Percentiles rank a stretch among this genome's conserved stretches.
Evolutionary conservation across 2,113 vertebrate genomes (phyloP).

Genomic region (Phaethornis superciliosus): DNA sequence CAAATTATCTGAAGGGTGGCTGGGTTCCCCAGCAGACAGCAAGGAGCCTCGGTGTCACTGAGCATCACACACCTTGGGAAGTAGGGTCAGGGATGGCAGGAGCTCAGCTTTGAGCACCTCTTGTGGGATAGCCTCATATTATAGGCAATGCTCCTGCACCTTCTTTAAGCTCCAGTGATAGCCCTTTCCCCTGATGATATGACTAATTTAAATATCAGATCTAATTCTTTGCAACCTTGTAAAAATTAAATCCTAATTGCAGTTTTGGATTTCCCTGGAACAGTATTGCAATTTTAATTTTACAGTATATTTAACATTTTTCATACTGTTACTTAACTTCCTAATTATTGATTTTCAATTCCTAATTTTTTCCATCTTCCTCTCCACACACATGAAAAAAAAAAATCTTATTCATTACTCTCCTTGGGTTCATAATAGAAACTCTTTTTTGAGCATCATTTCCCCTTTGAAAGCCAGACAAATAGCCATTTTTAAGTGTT

Average conservation of each 20-base stretch:
- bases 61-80: rapidly evolving
- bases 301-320: not conserved
- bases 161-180: not conserved
- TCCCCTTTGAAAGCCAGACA: not conserved
- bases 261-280: not conserved
- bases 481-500: not conserved
- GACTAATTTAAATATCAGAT: not conserved
- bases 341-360: not conserved
- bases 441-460: not conserved
- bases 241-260: not conserved
- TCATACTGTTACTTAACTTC: not conserved
- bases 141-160: not conserved
- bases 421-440: not conserved
- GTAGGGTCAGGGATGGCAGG: not conserved
- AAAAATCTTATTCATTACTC: not conserved
- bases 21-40: rapidly evolving
- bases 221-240: not conserved
- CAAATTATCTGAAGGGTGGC: not conserved
- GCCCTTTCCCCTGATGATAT: not conserved
- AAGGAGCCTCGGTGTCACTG: not conserved
- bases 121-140: not conserved
- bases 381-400: not conserved
- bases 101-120: not conserved
- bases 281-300: slow-evolving; percentile 1
- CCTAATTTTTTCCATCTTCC: not conserved